A percentile compares a stretch with the other conserved stretches of the same genome.
phyloP scores from a whole-genome alignment of 2,888 invertebrate genomes.

The Morinoia aosen region DNA sequence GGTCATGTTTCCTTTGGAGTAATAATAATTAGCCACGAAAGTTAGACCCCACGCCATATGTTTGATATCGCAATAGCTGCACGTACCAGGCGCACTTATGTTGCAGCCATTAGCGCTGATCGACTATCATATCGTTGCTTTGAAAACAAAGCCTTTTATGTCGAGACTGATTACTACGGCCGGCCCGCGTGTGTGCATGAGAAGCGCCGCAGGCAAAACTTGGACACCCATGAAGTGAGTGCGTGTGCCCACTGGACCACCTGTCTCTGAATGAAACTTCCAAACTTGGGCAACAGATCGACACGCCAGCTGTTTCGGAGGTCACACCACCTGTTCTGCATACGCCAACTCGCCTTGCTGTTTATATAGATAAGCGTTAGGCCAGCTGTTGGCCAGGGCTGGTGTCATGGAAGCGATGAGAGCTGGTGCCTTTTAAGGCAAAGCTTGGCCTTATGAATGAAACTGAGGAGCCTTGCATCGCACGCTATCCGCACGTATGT shows the following conservation, averaged over 20 bases:
- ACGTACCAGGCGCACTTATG: not conserved
- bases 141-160: constrained; percentile 40
- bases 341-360: constrained; percentile 37
- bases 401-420: constrained; percentile 29
- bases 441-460: constrained; percentile 20
- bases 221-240: constrained; percentile 42
- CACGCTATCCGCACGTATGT: not conserved
- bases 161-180: constrained; percentile 30
- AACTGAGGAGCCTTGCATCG: constrained; percentile 38
- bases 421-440: constrained; percentile 22
- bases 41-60: not conserved
- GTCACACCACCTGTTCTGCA: constrained; percentile 52
- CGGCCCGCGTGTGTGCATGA: not conserved
- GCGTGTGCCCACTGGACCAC: not conserved
- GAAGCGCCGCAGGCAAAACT: not conserved
- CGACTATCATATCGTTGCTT: constrained; percentile 32
- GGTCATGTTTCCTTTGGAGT: not conserved
- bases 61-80: not conserved
- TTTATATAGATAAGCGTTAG: not conserved
- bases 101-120: not conserved
- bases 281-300: constrained; percentile 45
- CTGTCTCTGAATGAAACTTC: constrained; percentile 49
- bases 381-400: constrained; percentile 25
- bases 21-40: not conserved
- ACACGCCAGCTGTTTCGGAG: constrained; percentile 47